Percentiles rank a stretch among this genome's conserved stretches.
Conservation (phyloP, 2,797 vertebrate species). For the Sebastes elongatus region DNA sequence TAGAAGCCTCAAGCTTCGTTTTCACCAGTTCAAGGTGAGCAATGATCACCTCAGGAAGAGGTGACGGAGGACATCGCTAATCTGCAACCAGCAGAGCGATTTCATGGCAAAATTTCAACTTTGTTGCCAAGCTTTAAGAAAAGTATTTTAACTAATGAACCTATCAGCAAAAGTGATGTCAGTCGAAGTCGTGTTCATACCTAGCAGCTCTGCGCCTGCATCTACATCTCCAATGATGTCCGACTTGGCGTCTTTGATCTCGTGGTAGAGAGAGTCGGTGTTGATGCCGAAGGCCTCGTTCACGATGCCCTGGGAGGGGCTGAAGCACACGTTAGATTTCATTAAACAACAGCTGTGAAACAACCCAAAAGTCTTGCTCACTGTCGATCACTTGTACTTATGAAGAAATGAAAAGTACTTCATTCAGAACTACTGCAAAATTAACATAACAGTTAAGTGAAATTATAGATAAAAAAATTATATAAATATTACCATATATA, state of each 20-base stretch:
- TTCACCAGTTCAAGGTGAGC: not conserved
- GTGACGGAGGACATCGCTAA: not conserved
- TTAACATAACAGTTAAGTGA: too few species aligned
- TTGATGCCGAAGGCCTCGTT: slow-evolving; percentile 99
- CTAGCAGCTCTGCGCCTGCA: slow-evolving; percentile 95
- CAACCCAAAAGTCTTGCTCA: not conserved
- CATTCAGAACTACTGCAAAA: too few species aligned
- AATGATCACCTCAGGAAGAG: not conserved
- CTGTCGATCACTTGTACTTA: not conserved
- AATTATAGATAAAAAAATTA: too few species aligned
- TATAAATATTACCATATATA: too few species aligned
- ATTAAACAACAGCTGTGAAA: not conserved
- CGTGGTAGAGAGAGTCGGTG: slow-evolving; percentile 97
- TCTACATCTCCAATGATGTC: slow-evolving; percentile 98
- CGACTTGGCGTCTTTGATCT: slow-evolving; percentile 95
- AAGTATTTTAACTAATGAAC: not conserved
- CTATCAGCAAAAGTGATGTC: not conserved
- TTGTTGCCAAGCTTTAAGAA: too few species aligned
- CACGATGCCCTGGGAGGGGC: slow-evolving; percentile 97
- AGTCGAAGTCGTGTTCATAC: slow-evolving; percentile 74
- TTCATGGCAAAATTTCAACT: not conserved
- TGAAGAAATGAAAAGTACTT: not conserved
- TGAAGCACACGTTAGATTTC: slow-evolving; percentile 61
- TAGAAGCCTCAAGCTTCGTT: not conserved
- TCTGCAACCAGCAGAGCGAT: not conserved